phyloP scores from a whole-genome alignment of 1,140 invertebrate genomes.

The Melipona quadrifasciata region DNA sequence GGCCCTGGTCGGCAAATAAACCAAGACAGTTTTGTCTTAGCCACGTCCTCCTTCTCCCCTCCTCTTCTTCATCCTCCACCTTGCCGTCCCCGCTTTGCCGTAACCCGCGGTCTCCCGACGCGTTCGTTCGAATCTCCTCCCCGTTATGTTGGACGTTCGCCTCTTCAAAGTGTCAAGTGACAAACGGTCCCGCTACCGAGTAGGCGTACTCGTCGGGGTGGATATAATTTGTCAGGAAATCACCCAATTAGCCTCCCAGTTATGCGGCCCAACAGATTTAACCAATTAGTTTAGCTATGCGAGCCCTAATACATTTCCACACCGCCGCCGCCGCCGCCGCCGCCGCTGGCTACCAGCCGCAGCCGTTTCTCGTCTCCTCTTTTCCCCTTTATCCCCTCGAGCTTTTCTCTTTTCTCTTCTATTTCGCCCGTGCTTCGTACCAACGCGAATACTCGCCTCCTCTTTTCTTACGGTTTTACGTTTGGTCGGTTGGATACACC shows the following conservation, averaged over 20 bases:
- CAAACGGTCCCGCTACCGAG: slow-evolving; percentile 79
- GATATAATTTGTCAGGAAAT: slow-evolving; percentile 83
- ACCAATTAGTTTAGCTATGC: slow-evolving; percentile 83
- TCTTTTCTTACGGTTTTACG: not conserved
- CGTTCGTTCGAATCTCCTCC: slow-evolving; percentile 1
- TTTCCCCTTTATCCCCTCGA: slow-evolving; percentile 6
- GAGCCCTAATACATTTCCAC: slow-evolving; percentile 80
- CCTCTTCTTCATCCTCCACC: not conserved
- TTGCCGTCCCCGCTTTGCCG: not conserved
- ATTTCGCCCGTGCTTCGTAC: not conserved
- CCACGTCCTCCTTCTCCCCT: not conserved
- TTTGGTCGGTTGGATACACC: not conserved
- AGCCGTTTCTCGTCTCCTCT: slow-evolving; percentile 39
- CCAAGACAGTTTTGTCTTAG: slow-evolving; percentile 65
- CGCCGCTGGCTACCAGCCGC: slow-evolving; percentile 64
- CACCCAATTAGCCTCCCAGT: slow-evolving; percentile 82
- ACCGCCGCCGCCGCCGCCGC: slow-evolving; percentile 50
- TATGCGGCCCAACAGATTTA: slow-evolving; percentile 83
- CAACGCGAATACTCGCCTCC: not conserved
- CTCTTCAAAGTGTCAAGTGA: slow-evolving; percentile 81
- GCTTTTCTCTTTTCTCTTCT: not conserved
- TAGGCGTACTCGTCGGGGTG: slow-evolving; percentile 79
- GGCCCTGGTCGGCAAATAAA: slow-evolving; percentile 70
- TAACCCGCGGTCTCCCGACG: too few relatives aligned
- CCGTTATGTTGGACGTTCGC: slow-evolving; percentile 62